phyloP scores from a whole-genome alignment of 2,888 invertebrate genomes.

The Calameuta pallipes region DNA sequence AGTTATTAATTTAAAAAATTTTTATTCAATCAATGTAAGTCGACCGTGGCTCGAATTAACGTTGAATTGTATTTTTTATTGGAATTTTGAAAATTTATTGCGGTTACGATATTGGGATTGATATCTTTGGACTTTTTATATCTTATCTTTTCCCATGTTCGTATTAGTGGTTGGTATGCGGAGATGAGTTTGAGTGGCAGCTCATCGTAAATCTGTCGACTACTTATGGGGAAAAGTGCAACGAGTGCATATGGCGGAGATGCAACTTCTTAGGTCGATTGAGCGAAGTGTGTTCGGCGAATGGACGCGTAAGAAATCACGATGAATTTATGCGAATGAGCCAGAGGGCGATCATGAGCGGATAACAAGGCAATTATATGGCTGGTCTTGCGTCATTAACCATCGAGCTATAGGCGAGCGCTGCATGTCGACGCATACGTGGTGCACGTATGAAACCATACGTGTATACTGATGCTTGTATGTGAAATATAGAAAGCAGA shows the following conservation, averaged over 20 bases:
- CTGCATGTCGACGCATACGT: neutral
- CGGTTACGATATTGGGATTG: neutral
- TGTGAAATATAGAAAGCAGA: neutral
- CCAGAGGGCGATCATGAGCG: conserved; percentile 22
- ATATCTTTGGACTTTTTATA: neutral
- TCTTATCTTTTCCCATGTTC: neutral
- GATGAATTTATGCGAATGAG: conserved; percentile 17
- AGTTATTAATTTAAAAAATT: no score
- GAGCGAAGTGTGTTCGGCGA: neutral
- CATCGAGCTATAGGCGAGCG: neutral
- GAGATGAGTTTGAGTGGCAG: neutral
- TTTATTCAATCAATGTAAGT: no score
- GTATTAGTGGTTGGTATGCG: neutral
- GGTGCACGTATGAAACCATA: neutral
- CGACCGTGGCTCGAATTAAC: no score
- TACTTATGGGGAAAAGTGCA: neutral
- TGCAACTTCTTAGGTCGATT: neutral
- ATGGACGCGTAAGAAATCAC: conserved; percentile 5
- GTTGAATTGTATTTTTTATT: no score
- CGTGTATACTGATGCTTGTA: no score
- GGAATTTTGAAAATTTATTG: no score
- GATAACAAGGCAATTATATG: conserved; percentile 22
- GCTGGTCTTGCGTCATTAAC: conserved; percentile 20
- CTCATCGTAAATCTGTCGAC: neutral
- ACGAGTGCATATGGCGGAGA: neutral